phyloP scores from a whole-genome alignment of 2,113 vertebrate genomes.

The Hepsetus odoe region DNA sequence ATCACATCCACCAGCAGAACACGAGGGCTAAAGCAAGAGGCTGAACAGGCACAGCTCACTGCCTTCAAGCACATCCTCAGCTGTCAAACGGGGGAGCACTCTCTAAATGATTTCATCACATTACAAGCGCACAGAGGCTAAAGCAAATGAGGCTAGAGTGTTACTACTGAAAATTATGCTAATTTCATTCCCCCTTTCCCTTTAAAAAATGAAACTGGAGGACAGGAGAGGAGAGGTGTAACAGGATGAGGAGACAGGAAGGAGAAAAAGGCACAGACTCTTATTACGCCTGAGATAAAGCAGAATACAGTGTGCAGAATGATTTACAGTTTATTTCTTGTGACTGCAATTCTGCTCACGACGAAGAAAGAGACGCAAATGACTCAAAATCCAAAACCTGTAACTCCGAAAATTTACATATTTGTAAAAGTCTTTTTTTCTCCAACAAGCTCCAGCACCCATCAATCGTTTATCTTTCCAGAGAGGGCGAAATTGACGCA shows the following conservation, averaged over 20 bases:
- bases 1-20: background rate
- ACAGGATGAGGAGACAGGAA: background rate
- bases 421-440: background rate
- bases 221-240: constrained; percentile 38
- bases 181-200: constrained; percentile 68
- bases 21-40: background rate
- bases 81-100: constrained; percentile 63
- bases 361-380: background rate
- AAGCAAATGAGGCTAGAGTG: constrained; percentile 73
- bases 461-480: constrained; percentile 17
- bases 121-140: constrained; percentile 72
- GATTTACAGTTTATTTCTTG: constrained; percentile 5
- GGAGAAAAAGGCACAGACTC: background rate
- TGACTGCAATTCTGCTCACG: background rate
- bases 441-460: background rate
- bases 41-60: background rate
- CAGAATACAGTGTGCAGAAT: background rate
- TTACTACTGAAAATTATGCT: constrained; percentile 75
- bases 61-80: constrained; percentile 12
- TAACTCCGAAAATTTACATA: constrained; percentile 2
- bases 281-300: background rate
- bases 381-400: background rate
- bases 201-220: constrained; percentile 54
- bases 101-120: constrained; percentile 79
- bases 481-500: constrained; percentile 19